Conservation (phyloP, 2,888 invertebrate genomes). For the Spilarctia lutea region DNA sequence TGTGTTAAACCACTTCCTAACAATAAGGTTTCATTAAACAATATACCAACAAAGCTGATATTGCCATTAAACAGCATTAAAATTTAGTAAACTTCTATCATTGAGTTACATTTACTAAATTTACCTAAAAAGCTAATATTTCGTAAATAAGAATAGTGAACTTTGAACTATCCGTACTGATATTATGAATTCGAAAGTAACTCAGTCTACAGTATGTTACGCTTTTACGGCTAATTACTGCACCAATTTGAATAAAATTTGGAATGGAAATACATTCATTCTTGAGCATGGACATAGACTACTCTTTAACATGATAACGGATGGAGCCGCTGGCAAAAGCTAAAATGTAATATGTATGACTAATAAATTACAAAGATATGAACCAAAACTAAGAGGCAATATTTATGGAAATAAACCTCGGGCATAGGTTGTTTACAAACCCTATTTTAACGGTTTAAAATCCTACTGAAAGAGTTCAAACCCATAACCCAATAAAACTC, state of each 20-base stretch:
- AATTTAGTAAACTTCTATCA: neutral
- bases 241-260: no score
- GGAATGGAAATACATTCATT: no score
- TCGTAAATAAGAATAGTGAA: neutral
- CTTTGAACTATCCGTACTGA: neutral
- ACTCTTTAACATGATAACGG: no score
- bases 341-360: neutral
- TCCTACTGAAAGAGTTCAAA: no score
- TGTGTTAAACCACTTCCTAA: conserved; percentile 41
- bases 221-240: no score
- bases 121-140: neutral
- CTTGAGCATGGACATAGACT: no score
- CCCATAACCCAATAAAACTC: no score
- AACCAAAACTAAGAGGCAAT: neutral
- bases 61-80: neutral
- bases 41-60: neutral
- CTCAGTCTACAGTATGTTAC: no score
- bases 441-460: no score
- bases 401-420: neutral
- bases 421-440: neutral
- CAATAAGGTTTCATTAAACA: conserved; percentile 28
- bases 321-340: no score
- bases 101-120: neutral
- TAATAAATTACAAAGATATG: neutral
- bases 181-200: no score